Base-by-base conservation (phyloP, 2,888 invertebrate genomes). In the Priocnemis perturbator region DNA sequence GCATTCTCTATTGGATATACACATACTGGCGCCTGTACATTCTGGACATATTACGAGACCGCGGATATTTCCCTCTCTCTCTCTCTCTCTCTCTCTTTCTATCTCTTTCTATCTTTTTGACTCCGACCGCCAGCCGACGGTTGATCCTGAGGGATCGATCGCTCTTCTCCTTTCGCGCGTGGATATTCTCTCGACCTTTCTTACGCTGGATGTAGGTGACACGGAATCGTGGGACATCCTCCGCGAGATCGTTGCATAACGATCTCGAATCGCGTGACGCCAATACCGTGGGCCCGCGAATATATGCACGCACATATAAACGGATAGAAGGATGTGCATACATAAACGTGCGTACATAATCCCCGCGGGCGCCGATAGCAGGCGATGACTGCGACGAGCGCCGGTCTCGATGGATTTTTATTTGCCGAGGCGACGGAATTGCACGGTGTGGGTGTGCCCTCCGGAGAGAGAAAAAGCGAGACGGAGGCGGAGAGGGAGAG, bases 361-460 rank as follows among this genome's bases (percentile, higher is more conserved):
- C n/a, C 7, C 37, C 37, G 37, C 37, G 37, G 37, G 7, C 37
- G 37, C 37, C 37, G 37, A 26, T 26, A 26, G 26, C 26, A 26
- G 26, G 26, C 26, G 5, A 37, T 37, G 37, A 37, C 37, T 37
- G 14, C 11, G 37, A 37, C 11, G 37, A 37, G 11, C 37, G 37
- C 37, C 7, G 37, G 37, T 37, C 37, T 7, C 37, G 37, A 37
- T 37, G 37, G 37, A 37, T 37, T 37, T 37, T 37, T 64, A 56
- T n/a, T 20, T 15, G 50, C 19, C 23, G 19, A 50, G 17, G 21
- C 26, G 71, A 73, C 44, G 58, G 50, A 21, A 65, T 60, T 63
- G 37, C 37, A 37, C 37, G 55, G 67, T 73, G 70, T 75, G 77
- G 79, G 80, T 78, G 76, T 67, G 74, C 64, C 67, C 64, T 67